These are phyloP conservation scores for Reinhardtius hippoglossoides DNA, from an alignment of 2,113 vertebrate species.

Conservation along the genomic window DNA sequence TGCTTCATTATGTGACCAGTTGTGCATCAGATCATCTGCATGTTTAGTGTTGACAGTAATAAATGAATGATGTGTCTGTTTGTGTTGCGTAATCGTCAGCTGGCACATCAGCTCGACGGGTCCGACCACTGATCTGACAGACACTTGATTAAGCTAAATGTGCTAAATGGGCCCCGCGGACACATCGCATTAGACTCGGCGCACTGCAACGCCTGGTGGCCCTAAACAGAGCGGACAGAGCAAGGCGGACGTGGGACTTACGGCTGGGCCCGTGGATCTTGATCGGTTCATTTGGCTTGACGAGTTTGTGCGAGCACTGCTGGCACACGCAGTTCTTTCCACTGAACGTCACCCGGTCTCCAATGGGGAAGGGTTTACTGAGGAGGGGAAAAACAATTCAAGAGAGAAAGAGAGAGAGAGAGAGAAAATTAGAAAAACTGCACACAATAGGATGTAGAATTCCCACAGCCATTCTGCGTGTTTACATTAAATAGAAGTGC, in stretches of 20 bases:
- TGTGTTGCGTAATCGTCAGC: conserved; percentile 39
- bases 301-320: conserved; percentile 91
- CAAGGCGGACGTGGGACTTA: conserved; percentile 76
- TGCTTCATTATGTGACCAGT: background rate
- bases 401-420: conserved; percentile 27
- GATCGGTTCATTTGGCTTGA: conserved; percentile 92
- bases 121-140: conserved; percentile 52
- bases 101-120: conserved; percentile 49
- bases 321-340: conserved; percentile 98
- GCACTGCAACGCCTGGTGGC: conserved; percentile 11
- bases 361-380: conserved; percentile 98
- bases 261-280: conserved; percentile 97
- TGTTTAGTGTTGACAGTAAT: conserved; percentile 19
- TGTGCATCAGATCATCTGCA: background rate
- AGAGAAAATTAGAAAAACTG: conserved; percentile 40
- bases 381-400: conserved; percentile 34
- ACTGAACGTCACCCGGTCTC: conserved; percentile 98
- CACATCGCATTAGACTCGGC: conserved; percentile 36
- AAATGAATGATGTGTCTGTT: conserved; percentile 44
- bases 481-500: conserved; percentile 37
- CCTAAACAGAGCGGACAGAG: conserved; percentile 49
- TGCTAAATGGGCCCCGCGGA: conserved; percentile 46
- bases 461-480: conserved; percentile 41
- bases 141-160: conserved; percentile 63
- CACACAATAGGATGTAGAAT: conserved; percentile 18